Conservation (phyloP, 1,140 invertebrate species). For the Drosophila cardini region DNA sequence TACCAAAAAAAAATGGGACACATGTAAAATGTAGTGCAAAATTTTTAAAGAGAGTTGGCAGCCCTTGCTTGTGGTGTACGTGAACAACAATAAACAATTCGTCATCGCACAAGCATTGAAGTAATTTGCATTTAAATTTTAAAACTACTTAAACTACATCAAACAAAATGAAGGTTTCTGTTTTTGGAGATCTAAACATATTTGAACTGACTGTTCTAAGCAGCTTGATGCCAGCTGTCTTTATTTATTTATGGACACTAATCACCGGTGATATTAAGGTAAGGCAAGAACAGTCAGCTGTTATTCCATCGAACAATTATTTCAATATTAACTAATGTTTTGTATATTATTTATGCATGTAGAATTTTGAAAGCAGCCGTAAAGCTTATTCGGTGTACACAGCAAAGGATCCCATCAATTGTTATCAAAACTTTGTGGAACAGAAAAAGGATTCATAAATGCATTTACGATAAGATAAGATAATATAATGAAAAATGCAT, state of each 20-base stretch:
- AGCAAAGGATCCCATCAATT: conserved; percentile 75
- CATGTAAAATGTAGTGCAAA: not conserved
- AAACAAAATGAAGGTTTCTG: conserved; percentile 59
- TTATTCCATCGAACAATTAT: not conserved
- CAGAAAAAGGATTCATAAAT: conserved; percentile 52
- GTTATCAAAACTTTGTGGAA: conserved; percentile 68
- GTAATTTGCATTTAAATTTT: conserved; percentile 1
- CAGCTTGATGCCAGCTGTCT: conserved; percentile 66
- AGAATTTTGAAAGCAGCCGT: conserved; percentile 70
- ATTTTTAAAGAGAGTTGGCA: conserved; percentile 3
- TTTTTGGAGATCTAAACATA: conserved; percentile 67
- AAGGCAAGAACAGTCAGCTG: conserved; percentile 10
- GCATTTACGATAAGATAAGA: conserved; percentile 3
- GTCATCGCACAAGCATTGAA: conserved; percentile 39
- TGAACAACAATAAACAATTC: conserved; percentile 42
- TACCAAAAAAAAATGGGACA: conserved; percentile 1
- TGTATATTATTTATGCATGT: not conserved
- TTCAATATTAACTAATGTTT: conserved; percentile 22
- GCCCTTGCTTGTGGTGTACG: conserved; percentile 51
- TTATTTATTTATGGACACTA: conserved; percentile 67
- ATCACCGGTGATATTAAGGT: conserved; percentile 76
- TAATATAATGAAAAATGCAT: not conserved
- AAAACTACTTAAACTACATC: conserved; percentile 5
- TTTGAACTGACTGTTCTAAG: conserved; percentile 59
- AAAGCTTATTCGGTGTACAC: conserved; percentile 55